A percentile compares a stretch with the other conserved stretches of the same genome.
These are phyloP conservation scores for Takifugu flavidus DNA, from an alignment of 2,113 vertebrate species.

Conservation along the genomic window DNA sequence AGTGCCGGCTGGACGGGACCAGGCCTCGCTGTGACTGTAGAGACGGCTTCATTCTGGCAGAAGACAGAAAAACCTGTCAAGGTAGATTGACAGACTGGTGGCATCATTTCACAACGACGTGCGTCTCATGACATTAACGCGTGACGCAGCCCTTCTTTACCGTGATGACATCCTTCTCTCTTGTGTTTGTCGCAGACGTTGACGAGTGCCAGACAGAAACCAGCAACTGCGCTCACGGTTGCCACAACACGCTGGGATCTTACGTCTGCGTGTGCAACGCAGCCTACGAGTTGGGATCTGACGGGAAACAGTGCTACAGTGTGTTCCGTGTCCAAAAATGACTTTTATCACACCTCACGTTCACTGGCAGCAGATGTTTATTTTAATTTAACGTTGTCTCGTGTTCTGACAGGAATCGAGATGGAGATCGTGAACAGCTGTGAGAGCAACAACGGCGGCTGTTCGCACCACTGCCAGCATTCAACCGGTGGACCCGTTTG, in stretches of 20 bases:
- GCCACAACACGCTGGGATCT: conserved; percentile 87
- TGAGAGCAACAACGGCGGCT: conserved; percentile 84
- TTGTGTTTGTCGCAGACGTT: conserved; percentile 73
- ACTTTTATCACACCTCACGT: background rate
- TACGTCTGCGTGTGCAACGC: conserved; percentile 83
- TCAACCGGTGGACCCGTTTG: conserved; percentile 81
- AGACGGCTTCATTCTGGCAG: conserved; percentile 76
- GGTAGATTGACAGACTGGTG: conserved; percentile 65
- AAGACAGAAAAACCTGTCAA: conserved; percentile 80
- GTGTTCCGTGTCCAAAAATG: conserved; percentile 51
- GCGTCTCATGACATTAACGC: no score
- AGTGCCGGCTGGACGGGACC: conserved; percentile 73
- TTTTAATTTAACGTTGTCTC: background rate
- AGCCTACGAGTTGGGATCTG: conserved; percentile 87
- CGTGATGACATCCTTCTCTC: background rate
- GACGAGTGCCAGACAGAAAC: conserved; percentile 80
- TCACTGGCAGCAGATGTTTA: background rate
- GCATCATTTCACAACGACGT: no score
- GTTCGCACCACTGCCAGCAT: conserved; percentile 87
- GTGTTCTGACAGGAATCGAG: conserved; percentile 81
- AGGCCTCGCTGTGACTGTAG: conserved; percentile 79
- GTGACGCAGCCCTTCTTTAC: no score
- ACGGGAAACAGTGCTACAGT: conserved; percentile 90
- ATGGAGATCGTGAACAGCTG: conserved; percentile 98
- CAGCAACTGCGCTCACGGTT: conserved; percentile 83